These are phyloP conservation scores for Callosobruchus maculatus DNA, from an alignment of 2,888 invertebrate species.

Conservation along the genomic window DNA sequence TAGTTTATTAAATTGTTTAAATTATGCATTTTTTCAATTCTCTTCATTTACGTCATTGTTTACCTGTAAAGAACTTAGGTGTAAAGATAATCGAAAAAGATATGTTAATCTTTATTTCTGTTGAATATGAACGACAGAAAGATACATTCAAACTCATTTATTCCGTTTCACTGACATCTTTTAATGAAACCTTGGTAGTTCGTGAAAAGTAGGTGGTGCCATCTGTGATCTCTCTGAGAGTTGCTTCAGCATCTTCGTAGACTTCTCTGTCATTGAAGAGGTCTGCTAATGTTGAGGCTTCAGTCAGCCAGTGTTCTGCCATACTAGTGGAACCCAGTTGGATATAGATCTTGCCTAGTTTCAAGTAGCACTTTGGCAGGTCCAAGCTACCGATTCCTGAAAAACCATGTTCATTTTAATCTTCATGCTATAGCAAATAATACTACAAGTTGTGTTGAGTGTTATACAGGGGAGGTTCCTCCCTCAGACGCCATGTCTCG, in stretches of 20 bases:
- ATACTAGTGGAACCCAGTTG: conserved; percentile 40
- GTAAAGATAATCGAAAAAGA: too few species aligned
- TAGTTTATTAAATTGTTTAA: background rate
- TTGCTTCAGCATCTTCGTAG: conserved; percentile 32
- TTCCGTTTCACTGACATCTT: background rate
- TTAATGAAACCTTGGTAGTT: background rate
- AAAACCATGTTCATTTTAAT: background rate
- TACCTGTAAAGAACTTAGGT: too few species aligned
- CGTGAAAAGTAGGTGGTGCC: background rate
- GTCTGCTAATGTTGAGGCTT: conserved; percentile 40
- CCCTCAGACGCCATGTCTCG: too few species aligned
- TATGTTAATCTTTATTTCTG: too few species aligned
- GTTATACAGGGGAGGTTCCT: too few species aligned
- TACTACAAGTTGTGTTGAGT: too few species aligned
- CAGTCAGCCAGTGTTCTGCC: conserved; percentile 43
- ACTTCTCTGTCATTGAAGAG: conserved; percentile 39
- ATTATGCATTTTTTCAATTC: background rate
- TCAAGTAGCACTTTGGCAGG: conserved; percentile 46
- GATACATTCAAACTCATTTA: background rate
- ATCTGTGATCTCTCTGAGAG: conserved; percentile 1
- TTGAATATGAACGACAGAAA: too few species aligned
- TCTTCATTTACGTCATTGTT: too few species aligned
- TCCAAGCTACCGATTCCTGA: conserved; percentile 46
- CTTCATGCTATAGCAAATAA: too few species aligned
- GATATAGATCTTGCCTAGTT: conserved; percentile 46